A percentile compares a stretch with the other conserved stretches of the same genome.
Conservation (phyloP, 2,888 invertebrate species). For the Deroplatys truncata region DNA sequence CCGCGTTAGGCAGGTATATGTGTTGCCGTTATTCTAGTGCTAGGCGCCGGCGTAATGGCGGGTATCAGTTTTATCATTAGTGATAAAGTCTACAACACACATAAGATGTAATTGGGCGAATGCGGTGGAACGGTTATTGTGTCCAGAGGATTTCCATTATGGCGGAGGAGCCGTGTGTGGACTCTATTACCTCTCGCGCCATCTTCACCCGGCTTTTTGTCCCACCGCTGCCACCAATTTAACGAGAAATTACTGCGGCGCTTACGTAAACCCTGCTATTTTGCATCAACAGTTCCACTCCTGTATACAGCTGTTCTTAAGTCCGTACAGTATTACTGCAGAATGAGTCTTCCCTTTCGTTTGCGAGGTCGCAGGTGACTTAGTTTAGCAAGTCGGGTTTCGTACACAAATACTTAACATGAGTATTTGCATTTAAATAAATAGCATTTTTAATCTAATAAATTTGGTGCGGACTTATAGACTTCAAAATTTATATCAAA, state of each 20-base stretch:
- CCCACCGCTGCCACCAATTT: not conserved
- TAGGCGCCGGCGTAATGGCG: not conserved
- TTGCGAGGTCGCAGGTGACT: no score
- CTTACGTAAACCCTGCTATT: not conserved
- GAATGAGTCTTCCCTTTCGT: no score
- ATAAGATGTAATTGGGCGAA: constrained; percentile 13
- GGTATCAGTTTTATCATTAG: constrained; percentile 14
- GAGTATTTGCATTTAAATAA: no score
- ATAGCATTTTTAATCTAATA: no score
- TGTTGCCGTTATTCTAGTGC: not conserved
- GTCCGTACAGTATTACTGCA: not conserved
- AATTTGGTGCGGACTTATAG: no score
- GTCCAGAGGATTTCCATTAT: constrained; percentile 1
- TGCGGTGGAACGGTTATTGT: constrained; percentile 7
- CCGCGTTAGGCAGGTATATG: not conserved
- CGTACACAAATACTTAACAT: no score
- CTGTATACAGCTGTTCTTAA: not conserved
- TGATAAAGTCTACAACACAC: constrained; percentile 1
- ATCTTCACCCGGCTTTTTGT: not conserved
- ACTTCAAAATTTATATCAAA: no score
- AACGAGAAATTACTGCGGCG: not conserved
- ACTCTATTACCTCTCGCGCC: not conserved
- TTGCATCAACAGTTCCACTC: not conserved
- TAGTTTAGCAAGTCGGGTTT: no score
- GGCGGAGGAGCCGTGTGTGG: not conserved